phyloP scores from a whole-genome alignment of 2,888 invertebrate species.

The Cyrtodaria siliqua region DNA sequence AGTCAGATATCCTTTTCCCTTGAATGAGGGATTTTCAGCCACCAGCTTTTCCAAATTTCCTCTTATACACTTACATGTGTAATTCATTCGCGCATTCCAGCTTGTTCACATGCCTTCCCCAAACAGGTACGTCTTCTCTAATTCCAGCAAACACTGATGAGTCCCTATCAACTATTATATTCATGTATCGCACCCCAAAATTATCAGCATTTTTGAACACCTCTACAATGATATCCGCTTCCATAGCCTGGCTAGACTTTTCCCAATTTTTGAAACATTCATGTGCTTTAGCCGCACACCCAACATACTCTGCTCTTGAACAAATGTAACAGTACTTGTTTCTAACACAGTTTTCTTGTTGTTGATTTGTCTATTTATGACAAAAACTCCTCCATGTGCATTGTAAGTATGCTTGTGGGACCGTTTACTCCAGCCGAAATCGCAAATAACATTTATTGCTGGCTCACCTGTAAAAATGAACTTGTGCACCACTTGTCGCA shows the following conservation, averaged over 20 bases:
- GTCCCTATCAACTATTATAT: slow-evolving; percentile 41
- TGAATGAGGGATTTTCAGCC: not conserved
- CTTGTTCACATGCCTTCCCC: slow-evolving; percentile 16
- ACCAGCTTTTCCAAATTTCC: slow-evolving; percentile 29
- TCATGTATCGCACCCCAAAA: slow-evolving; percentile 33
- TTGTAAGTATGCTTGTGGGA: too few species aligned
- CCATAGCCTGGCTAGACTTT: slow-evolving; percentile 39
- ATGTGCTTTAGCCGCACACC: slow-evolving; percentile 20
- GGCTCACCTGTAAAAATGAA: too few species aligned
- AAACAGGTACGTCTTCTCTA: slow-evolving; percentile 22
- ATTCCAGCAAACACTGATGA: slow-evolving; percentile 19
- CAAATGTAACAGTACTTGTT: slow-evolving; percentile 18
- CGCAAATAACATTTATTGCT: too few species aligned
- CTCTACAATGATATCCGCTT: slow-evolving; percentile 41
- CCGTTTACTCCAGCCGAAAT: too few species aligned
- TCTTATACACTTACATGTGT: slow-evolving; percentile 36
- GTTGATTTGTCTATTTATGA: too few species aligned
- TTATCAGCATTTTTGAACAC: slow-evolving; percentile 40
- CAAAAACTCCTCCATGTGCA: too few species aligned
- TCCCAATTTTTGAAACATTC: slow-evolving; percentile 43
- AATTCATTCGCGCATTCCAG: slow-evolving; percentile 35
- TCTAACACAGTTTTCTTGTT: too few species aligned
- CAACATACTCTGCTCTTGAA: not conserved
- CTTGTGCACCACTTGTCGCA: too few species aligned
- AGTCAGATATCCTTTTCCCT: too few species aligned